Conservation (phyloP, 2,797 vertebrate genomes). For the Hydrophis major region DNA sequence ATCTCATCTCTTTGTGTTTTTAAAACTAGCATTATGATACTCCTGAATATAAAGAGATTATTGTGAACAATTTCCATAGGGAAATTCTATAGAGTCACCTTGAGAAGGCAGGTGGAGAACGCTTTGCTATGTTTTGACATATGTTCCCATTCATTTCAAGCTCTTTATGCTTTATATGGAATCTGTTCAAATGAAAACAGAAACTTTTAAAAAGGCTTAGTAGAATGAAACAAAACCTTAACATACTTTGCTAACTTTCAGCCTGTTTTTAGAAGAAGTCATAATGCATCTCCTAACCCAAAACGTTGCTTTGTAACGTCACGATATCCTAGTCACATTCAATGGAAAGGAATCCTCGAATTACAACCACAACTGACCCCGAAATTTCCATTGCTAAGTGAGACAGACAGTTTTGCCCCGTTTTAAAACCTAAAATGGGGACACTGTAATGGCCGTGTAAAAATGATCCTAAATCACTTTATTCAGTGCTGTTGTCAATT, state of each 20-base stretch:
- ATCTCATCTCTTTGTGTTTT: background rate
- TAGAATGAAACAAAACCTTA: background rate
- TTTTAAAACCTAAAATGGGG: background rate
- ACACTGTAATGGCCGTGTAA: too few relatives aligned
- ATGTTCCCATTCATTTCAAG: background rate
- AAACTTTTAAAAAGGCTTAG: background rate
- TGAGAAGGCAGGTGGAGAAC: background rate
- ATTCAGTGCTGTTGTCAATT: too few relatives aligned
- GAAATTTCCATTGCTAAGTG: background rate
- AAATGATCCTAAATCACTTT: too few relatives aligned
- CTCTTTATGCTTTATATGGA: background rate
- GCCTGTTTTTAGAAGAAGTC: background rate
- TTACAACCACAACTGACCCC: too few relatives aligned
- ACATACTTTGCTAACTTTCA: background rate
- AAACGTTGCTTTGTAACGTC: background rate
- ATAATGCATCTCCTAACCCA: background rate
- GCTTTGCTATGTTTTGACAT: background rate
- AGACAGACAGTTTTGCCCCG: background rate
- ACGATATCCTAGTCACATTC: too few relatives aligned
- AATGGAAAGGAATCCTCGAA: background rate
- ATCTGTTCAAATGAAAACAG: background rate
- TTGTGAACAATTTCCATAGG: background rate
- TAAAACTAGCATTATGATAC: background rate
- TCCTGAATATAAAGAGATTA: background rate
- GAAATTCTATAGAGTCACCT: background rate